Base-by-base conservation (phyloP, 2,888 invertebrate genomes). In the Chorisops tibialis region DNA sequence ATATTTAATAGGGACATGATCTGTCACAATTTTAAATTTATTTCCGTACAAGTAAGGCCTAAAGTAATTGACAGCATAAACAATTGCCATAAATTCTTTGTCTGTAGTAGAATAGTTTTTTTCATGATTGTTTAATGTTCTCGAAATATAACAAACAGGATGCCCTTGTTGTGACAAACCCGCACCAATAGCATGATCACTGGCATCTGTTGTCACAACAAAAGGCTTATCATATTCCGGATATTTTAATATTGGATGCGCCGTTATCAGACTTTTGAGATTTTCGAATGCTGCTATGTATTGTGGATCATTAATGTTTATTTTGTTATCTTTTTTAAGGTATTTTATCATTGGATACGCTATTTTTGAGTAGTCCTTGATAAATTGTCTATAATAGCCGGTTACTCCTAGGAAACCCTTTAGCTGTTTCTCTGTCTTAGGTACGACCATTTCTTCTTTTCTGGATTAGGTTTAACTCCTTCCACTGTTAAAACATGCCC, bases 121-220 rank as follows among this genome's bases (percentile, higher is more conserved):
- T 14, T 54, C 54, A 24, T 54, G 43, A 24, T 41, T 22, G n/a
- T n/a, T n/a, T n/a, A n/a, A n/a, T n/a, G n/a, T n/a, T n/a, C n/a
- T n/a, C n/a, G n/a, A n/a, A n/a, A 41, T 41, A 14, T 54, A 63
- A 30, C 54, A 63, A 16, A 63, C 24, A 24, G 54, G 56, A 35
- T 59, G 58, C 1, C 48, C 54, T 18, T 6, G n/a, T 22, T 41
- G 39, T 14, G 54, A 22, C n/a, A 54, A 16, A 14, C 39, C 41
- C 2, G 54, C 54, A 39, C 38, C 38, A 16, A 66, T 51, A 1
- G 62, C 61, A 61, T 59, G 37, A 38, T 67, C 43, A 47, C 61
- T 63, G 35, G 64, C 63, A 60, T 65, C 67, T 2, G 66, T 65
- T 41, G 52, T 61, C 6, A 65, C n/a, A n/a, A 60, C 39, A 24